Conservation (phyloP, 2,888 invertebrate genomes). For the Netelia virgata region DNA sequence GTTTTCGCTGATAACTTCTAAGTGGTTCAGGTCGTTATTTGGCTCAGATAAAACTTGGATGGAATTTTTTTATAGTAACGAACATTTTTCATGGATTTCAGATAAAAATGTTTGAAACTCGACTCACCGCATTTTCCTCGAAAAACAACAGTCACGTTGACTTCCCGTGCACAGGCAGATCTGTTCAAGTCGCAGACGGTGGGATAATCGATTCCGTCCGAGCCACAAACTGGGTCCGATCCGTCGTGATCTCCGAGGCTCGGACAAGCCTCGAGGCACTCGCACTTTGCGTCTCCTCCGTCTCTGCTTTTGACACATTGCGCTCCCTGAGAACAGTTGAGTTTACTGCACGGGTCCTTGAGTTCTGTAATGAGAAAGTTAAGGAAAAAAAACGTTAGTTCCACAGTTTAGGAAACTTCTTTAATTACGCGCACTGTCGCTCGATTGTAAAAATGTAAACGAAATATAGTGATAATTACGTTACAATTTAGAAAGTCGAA, state of each 20-base stretch:
- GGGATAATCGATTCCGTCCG: conserved; percentile 93
- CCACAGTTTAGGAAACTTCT: conserved; percentile 30
- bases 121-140: conserved; percentile 94
- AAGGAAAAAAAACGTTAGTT: conserved; percentile 29
- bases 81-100: too few relatives aligned
- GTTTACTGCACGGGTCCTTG: conserved; percentile 87
- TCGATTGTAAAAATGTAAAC: background rate
- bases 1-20: too few relatives aligned
- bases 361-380: conserved; percentile 79
- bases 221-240: conserved; percentile 92
- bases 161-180: conserved; percentile 91
- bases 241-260: conserved; percentile 94
- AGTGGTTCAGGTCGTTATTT: too few relatives aligned
- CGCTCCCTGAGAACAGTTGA: conserved; percentile 87
- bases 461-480: background rate
- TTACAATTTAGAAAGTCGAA: background rate
- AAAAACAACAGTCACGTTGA: conserved; percentile 93
- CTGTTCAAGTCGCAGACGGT: conserved; percentile 94
- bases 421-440: conserved; percentile 24
- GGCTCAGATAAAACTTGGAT: too few relatives aligned
- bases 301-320: conserved; percentile 88
- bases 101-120: conserved; percentile 36
- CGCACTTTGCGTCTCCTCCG: conserved; percentile 91
- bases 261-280: conserved; percentile 92
- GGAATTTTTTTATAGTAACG: too few relatives aligned